These are phyloP conservation scores for Neuroterus valhalla DNA, from an alignment of 1,140 invertebrate species.

Conservation along the genomic window DNA sequence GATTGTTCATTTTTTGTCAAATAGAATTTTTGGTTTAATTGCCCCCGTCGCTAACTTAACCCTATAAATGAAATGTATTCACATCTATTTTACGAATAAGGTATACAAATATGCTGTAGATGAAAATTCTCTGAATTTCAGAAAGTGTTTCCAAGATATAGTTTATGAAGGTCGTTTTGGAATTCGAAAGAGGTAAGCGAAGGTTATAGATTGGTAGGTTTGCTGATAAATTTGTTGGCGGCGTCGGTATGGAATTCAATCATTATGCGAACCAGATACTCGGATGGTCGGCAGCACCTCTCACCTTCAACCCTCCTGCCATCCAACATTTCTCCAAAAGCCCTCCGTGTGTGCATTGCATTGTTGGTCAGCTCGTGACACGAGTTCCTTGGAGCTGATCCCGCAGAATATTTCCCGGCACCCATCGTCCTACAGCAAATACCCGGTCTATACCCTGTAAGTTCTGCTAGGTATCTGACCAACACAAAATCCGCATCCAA, in stretches of 20 bases:
- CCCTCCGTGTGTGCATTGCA: constrained; percentile 39
- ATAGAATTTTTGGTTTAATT: too few relatives aligned
- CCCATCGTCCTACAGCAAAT: constrained; percentile 39
- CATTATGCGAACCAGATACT: constrained; percentile 53
- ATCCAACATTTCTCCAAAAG: constrained; percentile 10
- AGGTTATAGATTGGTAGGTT: not conserved
- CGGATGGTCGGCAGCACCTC: constrained; percentile 21
- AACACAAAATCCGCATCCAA: not conserved
- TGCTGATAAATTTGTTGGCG: constrained; percentile 57
- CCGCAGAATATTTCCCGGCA: constrained; percentile 32
- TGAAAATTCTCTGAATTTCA: too few relatives aligned
- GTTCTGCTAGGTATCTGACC: constrained; percentile 36
- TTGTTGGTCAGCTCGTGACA: constrained; percentile 57
- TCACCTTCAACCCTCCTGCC: not conserved
- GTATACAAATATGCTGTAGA: too few relatives aligned
- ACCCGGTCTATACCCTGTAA: constrained; percentile 37
- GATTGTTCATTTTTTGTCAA: too few relatives aligned
- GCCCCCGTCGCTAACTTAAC: too few relatives aligned
- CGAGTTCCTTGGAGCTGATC: constrained; percentile 49
- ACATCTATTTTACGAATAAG: too few relatives aligned
- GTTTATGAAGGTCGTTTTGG: too few relatives aligned
- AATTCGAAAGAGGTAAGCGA: not conserved
- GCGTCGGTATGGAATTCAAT: constrained; percentile 58
- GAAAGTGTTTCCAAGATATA: too few relatives aligned
- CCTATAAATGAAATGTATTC: too few relatives aligned